Base-by-base conservation (phyloP, 2,797 vertebrate species). In the Enoplosus armatus region DNA sequence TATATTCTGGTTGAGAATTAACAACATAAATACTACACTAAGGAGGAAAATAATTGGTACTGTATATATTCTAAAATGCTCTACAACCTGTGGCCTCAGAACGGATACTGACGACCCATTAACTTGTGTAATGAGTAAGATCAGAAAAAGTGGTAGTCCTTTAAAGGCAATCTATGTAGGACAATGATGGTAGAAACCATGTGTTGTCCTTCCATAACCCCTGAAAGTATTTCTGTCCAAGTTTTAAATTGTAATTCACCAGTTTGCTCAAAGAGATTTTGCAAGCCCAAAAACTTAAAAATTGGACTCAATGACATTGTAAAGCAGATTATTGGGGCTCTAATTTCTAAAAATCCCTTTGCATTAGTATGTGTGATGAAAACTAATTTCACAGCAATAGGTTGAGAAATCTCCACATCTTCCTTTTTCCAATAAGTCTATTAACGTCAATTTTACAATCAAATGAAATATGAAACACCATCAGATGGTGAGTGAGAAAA, bases 1-100 rank as follows among this genome's bases (percentile, higher is more conserved):
- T 55, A 29, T 3, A 67, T 47, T 63, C 33, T 56, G 51, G 29
- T 72, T 64, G 18, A 79, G 27, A 68, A 85, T 81, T 68, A 77
- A 76, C 14, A 48, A 60, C 18, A 75, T 14, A 26, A 54, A 45
- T 61, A 72, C 58, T 80, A 68, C 37, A 76, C 51, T n/a, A 20
- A 27, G n/a, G 41, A 69, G 12, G 26, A 51, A 77, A 79, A 67
- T 14, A 76, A 73, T 69, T 72, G 80, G 54, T 76, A n/a, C n/a
- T n/a, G n/a, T n/a, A 27, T 2, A 29, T 35, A 66, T 2, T 59
- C 48, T 65, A 53, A 45, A 72, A 85, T 7, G 67, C 29, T 74
- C 55, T 77, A 82, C 18, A 86, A 83, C 90, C 92, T 93, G 93
- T 95, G 93, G 91, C 61, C 93, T 93, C 87, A 94, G 90, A 94